Evolutionary conservation across 2,113 vertebrate species (phyloP).

Genomic region (Argyrosomus japonicus): DNA sequence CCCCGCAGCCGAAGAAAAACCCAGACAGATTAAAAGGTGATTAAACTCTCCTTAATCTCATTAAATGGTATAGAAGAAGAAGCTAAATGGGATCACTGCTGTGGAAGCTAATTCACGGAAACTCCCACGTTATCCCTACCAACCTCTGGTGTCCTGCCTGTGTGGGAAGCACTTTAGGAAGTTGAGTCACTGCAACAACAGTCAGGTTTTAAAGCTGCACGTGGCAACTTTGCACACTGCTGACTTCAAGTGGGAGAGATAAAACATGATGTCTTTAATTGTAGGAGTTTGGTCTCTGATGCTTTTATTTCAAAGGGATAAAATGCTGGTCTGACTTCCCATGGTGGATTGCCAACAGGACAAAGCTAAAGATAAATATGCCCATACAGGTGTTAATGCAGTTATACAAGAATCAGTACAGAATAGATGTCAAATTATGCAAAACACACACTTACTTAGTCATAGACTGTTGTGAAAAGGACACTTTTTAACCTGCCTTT

Average conservation of each 20-base stretch:
- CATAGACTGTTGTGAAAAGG: no score
- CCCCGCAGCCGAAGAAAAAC: constrained; percentile 24
- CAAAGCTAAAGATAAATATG: background rate
- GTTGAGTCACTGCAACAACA: constrained; percentile 35
- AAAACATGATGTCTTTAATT: constrained; percentile 10
- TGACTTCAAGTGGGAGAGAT: background rate
- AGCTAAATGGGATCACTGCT: constrained; percentile 51
- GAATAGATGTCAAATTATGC: no score
- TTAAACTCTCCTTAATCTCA: constrained; percentile 66
- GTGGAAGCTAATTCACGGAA: constrained; percentile 41
- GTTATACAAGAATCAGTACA: no score
- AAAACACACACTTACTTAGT: no score
- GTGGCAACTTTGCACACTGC: constrained; percentile 7
- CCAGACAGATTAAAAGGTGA: constrained; percentile 62
- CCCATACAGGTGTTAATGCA: no score
- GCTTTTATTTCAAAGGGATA: background rate
- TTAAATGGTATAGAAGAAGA: constrained; percentile 53
- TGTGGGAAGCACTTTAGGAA: constrained; percentile 33
- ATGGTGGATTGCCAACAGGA: background rate
- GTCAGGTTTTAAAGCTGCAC: constrained; percentile 10
- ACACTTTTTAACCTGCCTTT: no score
- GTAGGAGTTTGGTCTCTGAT: background rate
- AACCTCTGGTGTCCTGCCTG: constrained; percentile 26
- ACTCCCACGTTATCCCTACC: constrained; percentile 42
- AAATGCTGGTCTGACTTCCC: background rate